Evolutionary conservation across 2,797 vertebrate species (phyloP), one percentile per base, ranked within the genome.

Genomic region (Nyctibius grandis): DNA sequence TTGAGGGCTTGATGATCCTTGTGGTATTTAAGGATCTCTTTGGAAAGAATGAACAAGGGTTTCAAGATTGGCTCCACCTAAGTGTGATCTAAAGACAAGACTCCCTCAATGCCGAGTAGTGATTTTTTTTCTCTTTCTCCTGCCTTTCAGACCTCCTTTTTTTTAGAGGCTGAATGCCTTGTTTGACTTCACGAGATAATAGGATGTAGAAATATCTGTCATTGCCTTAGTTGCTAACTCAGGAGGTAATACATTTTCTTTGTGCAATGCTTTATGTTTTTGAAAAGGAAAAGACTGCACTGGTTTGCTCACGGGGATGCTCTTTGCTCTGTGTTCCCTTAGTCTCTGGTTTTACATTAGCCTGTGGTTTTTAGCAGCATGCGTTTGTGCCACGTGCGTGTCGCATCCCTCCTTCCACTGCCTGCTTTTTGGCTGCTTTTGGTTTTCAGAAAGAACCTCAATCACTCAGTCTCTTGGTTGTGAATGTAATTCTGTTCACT

Each of bases 1-100:
- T 85, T n/a, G 79, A 74, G 42, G 59, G 38, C 44, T 96, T 85
- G 91, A 78, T 79, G 94, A 95, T 93, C 76, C 95, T 93, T 96
- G 76, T 91, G 87, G 75, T 86, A 60, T 70, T 96, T 74, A 96
- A 91, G 74, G 45, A 61, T 87, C 80, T 95, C 29, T 82, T 38
- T 89, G 51, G 88, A 80, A 91, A 89, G 59, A 90, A 69, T 54
- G 26, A 69, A 45, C 56, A 84, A 91, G 93, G 85, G 83, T 94
- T 86, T 87, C 61, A 70, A 68, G 78, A 38, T 50, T 87, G 82
- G 25, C 83, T 89, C 40, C 40, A 14, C 1, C 6, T 89, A 95
- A 83, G 38, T 88, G 81, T 89, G 95, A 73, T 33, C 87, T 95
- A 85, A 97, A 95, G 54, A 57, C 60, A 83, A 85, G 53, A 60